Base-by-base conservation (phyloP, 2,888 invertebrate genomes). In the Acronicta psi region DNA sequence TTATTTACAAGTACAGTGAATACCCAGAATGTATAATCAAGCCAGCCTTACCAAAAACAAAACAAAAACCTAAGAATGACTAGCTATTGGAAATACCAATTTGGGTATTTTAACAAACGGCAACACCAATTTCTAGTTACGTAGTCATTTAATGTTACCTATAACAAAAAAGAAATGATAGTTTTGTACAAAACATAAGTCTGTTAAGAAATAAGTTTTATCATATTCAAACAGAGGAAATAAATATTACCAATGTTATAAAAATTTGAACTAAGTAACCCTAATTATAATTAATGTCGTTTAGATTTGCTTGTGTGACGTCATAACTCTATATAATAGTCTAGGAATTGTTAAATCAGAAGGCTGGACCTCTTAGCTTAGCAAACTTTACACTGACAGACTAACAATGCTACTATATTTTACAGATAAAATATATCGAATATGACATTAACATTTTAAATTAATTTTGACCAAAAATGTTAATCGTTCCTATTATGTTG, bases 401-500 rank as follows among this genome's bases (percentile, higher is more conserved):
- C 11, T 3, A 11, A 29, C 11, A 3, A 29, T 11, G 2, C 11
- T 29, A 29, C 9, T 25, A 44, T 41, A 47, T 23, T 42, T 36
- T n/a, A 46, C 17, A 44, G 13, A 47, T 18, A 25, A 10, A 11
- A 25, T 25, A 9, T 25, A 11, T 63, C 52, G 65, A 69, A 60
- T 54, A 60, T 36, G 7, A 5, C n/a, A 45, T 57, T 50, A 46
- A 23, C 31, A 50, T 50, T 65, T 49, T 36, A 40, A 50, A 29
- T 44, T 38, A 50, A 16, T 58, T 50, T 40, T 54, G n/a, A 58
- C 65, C 8, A 63, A 52, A 63, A 52, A 70, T 65, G n/a, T 59
- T 59, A 53, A 10, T 59, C 11, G 75, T 84, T 88, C 84, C 84
- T 87, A 82, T 72, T 83, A 59, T 71, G 84, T 86, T 87, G 87